Conservation (phyloP, 2,113 vertebrate species). For the Helogale parvula region DNA sequence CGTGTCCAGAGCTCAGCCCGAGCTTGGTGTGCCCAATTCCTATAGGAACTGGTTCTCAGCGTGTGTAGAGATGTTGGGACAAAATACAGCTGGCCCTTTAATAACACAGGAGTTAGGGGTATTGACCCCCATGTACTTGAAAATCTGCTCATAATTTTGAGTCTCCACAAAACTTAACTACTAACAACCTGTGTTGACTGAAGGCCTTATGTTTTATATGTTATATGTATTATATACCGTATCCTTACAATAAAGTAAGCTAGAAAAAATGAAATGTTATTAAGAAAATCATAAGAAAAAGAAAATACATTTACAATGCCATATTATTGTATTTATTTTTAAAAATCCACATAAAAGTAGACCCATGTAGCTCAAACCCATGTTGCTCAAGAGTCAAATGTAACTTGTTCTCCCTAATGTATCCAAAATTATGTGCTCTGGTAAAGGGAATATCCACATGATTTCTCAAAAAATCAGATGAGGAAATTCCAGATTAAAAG, state of each 20-base stretch:
- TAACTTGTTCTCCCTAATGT: neutral
- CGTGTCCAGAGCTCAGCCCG: neutral
- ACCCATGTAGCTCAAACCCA: neutral
- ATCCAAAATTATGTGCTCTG: neutral
- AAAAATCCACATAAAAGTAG: neutral
- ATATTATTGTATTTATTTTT: neutral
- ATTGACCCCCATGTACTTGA: neutral
- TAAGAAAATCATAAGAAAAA: neutral
- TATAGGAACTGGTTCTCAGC: neutral
- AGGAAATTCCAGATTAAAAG: neutral
- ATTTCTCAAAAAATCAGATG: neutral
- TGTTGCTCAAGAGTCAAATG: neutral
- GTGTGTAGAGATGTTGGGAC: neutral
- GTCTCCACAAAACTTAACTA: neutral
- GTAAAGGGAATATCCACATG: neutral
- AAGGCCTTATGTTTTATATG: neutral
- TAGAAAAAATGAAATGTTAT: neutral
- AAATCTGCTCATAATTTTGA: neutral
- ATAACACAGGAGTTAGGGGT: neutral
- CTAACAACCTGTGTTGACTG: neutral
- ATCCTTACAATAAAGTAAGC: neutral
- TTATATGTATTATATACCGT: neutral
- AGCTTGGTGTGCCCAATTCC: neutral
- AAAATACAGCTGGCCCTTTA: neutral
- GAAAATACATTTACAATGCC: neutral